These are phyloP conservation scores for Sturmia bella DNA, from an alignment of 2,888 invertebrate genomes.

Conservation along the genomic window DNA sequence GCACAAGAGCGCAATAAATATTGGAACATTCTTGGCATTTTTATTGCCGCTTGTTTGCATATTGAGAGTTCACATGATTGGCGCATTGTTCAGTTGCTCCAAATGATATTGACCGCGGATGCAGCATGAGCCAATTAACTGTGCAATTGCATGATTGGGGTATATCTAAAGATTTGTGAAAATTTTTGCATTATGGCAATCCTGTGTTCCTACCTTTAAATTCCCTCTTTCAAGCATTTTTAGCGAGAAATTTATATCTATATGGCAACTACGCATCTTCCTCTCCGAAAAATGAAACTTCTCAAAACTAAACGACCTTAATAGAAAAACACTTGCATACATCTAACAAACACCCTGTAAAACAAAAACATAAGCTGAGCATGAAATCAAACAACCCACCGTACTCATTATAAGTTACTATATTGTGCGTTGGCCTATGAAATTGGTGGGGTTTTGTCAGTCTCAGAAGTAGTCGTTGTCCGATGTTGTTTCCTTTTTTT, in stretches of 20 bases:
- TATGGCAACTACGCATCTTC: slow-evolving; percentile 16
- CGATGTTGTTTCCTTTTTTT: slow-evolving; percentile 33
- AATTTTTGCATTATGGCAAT: no score
- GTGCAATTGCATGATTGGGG: no score
- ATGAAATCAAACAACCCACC: slow-evolving; percentile 56
- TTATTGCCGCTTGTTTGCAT: no score
- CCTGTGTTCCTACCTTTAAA: no score
- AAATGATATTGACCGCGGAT: no score
- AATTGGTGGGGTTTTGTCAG: slow-evolving; percentile 26
- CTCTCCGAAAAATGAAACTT: not conserved
- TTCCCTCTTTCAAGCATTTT: no score
- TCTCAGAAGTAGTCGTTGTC: not conserved
- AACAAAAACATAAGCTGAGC: slow-evolving; percentile 7
- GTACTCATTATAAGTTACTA: slow-evolving; percentile 53
- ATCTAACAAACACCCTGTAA: slow-evolving; percentile 19
- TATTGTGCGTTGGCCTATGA: slow-evolving; percentile 55
- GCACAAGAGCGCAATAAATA: no score
- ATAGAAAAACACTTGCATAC: slow-evolving; percentile 11
- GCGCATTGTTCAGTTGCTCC: no score
- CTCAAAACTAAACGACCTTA: slow-evolving; percentile 39
- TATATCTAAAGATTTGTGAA: no score
- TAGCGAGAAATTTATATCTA: not conserved
- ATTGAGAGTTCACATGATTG: no score
- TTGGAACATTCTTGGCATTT: no score
- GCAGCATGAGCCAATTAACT: no score